Conservation (phyloP, 2,888 invertebrate species). For the Leptinotarsa haldemani region DNA sequence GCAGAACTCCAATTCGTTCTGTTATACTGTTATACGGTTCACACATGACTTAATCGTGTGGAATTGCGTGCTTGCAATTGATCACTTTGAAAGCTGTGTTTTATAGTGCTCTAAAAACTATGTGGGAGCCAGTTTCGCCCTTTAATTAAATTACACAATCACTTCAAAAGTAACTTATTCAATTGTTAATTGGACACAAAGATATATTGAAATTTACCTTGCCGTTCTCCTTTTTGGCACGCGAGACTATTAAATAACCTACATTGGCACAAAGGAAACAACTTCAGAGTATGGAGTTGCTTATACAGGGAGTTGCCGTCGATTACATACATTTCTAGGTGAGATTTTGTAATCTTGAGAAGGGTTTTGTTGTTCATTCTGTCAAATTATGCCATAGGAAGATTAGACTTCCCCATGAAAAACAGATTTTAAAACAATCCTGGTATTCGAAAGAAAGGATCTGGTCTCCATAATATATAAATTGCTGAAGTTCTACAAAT, state of each 20-base stretch:
- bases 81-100: constrained; percentile 17
- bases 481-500: too few relatives aligned
- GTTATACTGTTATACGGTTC: neutral
- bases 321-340: neutral
- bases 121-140: constrained; percentile 27
- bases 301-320: neutral
- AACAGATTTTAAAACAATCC: too few relatives aligned
- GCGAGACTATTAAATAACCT: constrained; percentile 28
- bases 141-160: constrained; percentile 36
- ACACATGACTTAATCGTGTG: constrained; percentile 17
- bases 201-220: constrained; percentile 36
- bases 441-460: neutral
- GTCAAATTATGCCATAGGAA: too few relatives aligned
- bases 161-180: constrained; percentile 32
- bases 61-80: constrained; percentile 19
- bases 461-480: neutral
- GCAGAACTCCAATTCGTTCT: too few relatives aligned
- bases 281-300: neutral
- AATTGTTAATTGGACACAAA: constrained; percentile 39
- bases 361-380: too few relatives aligned
- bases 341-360: too few relatives aligned
- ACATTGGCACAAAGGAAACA: constrained; percentile 14
- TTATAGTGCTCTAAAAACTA: constrained; percentile 14
- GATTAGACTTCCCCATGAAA: too few relatives aligned
- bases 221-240: constrained; percentile 29